Evolutionary conservation across 2,113 vertebrate genomes (phyloP).

Genomic region (Colaptes auratus): DNA sequence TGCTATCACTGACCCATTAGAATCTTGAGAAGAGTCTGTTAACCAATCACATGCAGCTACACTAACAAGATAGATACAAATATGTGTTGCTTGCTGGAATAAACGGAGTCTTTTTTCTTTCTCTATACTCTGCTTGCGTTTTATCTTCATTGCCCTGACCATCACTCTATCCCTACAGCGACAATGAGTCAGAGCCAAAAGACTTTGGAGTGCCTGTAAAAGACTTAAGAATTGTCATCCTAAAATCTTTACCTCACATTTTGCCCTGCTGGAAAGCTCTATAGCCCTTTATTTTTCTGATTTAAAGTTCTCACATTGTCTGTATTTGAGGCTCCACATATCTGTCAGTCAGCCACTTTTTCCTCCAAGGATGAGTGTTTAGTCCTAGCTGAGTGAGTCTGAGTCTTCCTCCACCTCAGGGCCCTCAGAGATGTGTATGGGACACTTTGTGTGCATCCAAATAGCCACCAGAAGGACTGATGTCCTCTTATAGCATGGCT

Average conservation of each 20-base stretch:
- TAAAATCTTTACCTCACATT: not conserved
- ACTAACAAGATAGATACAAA: no score
- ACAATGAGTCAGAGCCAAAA: not conserved
- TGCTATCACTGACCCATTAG: no score
- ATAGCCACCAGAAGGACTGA: not conserved
- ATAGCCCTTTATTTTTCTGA: not conserved
- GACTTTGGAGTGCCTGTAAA: not conserved
- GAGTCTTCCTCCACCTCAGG: not conserved
- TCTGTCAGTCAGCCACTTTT: not conserved
- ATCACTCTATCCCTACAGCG: no score
- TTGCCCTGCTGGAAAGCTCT: rapidly evolving
- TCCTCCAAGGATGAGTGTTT: not conserved
- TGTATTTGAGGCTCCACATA: not conserved
- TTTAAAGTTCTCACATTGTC: not conserved
- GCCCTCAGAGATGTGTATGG: not conserved
- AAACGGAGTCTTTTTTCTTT: no score
- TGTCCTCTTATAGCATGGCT: not conserved
- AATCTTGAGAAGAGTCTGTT: no score
- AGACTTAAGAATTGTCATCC: not conserved
- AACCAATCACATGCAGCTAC: no score
- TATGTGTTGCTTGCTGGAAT: no score
- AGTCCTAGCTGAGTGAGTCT: not conserved
- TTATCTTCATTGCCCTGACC: no score
- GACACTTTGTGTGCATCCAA: rapidly evolving
- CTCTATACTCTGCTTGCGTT: no score